Base-by-base conservation (phyloP, 2,113 vertebrate species). In the Myrmophylax atrothorax region DNA sequence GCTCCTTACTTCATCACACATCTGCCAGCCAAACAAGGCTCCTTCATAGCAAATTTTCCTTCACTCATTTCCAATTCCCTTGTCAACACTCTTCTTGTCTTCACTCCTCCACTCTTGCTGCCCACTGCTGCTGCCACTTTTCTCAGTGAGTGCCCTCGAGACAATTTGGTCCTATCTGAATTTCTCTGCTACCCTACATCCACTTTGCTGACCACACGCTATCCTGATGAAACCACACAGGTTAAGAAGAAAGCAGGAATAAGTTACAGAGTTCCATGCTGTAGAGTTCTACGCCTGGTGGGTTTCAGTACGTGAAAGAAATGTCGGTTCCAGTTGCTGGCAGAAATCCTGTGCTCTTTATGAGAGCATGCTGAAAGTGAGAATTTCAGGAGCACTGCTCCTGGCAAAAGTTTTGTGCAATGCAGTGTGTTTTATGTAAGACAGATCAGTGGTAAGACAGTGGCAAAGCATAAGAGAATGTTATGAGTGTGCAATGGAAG, bases 291-390 rank as follows among this genome's bases (percentile, higher is more conserved):
- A 12, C 44, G 62, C 8, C 52, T 90, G 24, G n/a, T 8, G 37
- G 17, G 29, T 46, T 83, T 50, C 76, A 58, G 9, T 6, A 47
- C 0, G 0, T 12, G 7, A 53, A 58, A 35, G 8, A 67, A 53
- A 46, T 0, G 0, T 4, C 40, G 53, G 31, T 2, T 22, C 3
- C 19, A 38, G n/a, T 1, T 77, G 38, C 22, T 67, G 38, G 22
- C 6, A 66, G 40, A 76, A 90, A 74, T 64, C 33, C 19, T 15
- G 7, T 17, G 20, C 23, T 42, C 40, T 74, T 76, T 37, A 33
- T 8, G 6, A 44, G 46, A 25, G 35, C 10, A 40, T 3, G 11
- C 10, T 87, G 38, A 31, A 37, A 38, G 37, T 1, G 12, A 73
- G 29, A 26, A 60, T 14, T 46, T 69, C 17, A 28, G 3, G 3